Conservation (phyloP, 2,113 vertebrate species). For the Megalops atlanticus region DNA sequence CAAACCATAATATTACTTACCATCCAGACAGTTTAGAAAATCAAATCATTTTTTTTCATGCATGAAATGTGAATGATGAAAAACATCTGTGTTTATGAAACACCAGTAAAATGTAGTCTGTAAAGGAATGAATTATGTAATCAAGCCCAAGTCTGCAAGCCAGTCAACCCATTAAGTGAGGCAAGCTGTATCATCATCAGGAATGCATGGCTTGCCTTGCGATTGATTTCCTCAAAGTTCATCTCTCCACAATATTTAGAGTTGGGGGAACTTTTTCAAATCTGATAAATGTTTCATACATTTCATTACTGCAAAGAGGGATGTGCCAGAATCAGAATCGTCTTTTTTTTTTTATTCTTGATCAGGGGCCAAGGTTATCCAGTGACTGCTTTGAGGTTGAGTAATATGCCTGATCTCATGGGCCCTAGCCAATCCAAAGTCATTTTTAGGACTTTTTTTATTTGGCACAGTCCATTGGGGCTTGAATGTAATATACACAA, state of each 20-base stretch:
- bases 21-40: background rate
- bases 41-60: background rate
- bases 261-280: constrained; percentile 3
- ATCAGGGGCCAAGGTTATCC: background rate
- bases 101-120: background rate
- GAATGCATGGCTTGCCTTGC: constrained; percentile 4
- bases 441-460: background rate
- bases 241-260: constrained; percentile 17
- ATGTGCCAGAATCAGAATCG: constrained; percentile 6
- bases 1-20: background rate
- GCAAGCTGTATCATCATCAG: background rate
- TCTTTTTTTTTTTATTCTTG: background rate
- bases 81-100: background rate
- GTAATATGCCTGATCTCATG: constrained; percentile 7
- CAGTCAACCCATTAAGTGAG: constrained; percentile 6
- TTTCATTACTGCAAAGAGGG: constrained; percentile 23
- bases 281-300: constrained; percentile 23
- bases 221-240: constrained; percentile 19
- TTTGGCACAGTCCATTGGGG: background rate
- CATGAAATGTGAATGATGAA: background rate
- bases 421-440: background rate
- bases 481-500: background rate
- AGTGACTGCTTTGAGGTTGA: constrained; percentile 10
- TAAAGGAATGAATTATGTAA: background rate
- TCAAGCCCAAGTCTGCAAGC: background rate